Conservation (phyloP, 2,797 vertebrate genomes). For the Silurus aristotelis region DNA sequence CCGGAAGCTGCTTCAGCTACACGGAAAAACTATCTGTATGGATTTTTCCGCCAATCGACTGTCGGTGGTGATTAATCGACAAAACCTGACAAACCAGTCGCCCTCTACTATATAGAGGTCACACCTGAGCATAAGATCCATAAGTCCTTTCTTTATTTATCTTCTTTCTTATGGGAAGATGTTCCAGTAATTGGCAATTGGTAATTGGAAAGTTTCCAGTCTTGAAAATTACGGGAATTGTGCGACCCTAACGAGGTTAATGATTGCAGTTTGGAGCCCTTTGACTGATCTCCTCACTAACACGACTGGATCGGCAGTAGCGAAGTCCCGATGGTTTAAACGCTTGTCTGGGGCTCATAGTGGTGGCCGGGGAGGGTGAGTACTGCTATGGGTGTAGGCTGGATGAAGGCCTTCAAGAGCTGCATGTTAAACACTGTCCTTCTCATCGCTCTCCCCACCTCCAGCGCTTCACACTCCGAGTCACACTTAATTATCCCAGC, state of each 20-base stretch:
- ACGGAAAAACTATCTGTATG: too few relatives aligned
- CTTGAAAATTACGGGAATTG: too few relatives aligned
- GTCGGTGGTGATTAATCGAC: too few relatives aligned
- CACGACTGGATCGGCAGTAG: neutral
- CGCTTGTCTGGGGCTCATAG: neutral
- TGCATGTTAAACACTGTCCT: neutral
- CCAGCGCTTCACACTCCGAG: neutral
- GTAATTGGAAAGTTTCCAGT: too few relatives aligned
- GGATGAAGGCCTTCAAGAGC: neutral
- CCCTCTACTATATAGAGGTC: too few relatives aligned
- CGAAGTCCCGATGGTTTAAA: neutral
- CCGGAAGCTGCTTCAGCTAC: too few relatives aligned
- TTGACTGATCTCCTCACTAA: neutral
- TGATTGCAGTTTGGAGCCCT: neutral
- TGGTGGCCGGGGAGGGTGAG: neutral
- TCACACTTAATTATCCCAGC: conserved; percentile 11
- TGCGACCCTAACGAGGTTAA: neutral
- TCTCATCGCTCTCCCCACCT: neutral
- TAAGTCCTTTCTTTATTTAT: too few relatives aligned
- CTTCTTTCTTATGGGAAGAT: too few relatives aligned
- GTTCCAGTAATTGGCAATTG: too few relatives aligned
- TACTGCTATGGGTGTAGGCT: neutral
- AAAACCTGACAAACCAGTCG: too few relatives aligned
- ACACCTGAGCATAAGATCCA: too few relatives aligned
- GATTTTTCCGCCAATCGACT: too few relatives aligned